Evolutionary conservation across 2,113 vertebrate genomes (phyloP), one percentile per base, ranked within the genome.

Genomic region (Oreochromis tanganicae): DNA sequence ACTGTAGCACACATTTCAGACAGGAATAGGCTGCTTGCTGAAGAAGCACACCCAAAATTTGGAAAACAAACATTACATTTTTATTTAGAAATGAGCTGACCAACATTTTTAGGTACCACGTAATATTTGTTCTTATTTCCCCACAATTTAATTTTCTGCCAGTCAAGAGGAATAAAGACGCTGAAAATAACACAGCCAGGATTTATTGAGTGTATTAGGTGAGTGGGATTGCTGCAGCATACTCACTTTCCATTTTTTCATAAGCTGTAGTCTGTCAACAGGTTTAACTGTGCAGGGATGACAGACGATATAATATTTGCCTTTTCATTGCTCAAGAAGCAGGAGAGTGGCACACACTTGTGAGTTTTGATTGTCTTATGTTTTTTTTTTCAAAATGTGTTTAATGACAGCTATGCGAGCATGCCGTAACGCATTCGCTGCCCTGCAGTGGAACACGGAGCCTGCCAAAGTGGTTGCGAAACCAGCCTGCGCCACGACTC

Each of bases 401-500:
- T 95, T 95, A 95, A 96, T 96, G 96, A 95, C 94, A 96, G 94
- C 95, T 96, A 95, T 96, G 95, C 24, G 93, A 95, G 90, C 96
- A 85, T 96, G 96, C 95, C 68, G 86, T 91, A 91, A 96, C 96
- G 90, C 95, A 97, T 96, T 95, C 85, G 43, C 94, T 89, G 92
- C 93, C 93, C 93, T 86, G 90, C 94, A 93, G 94, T 94, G 93
- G 93, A 95, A 93, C 82, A 71, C 36, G 32, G 85, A 91, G 95
- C 73, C 94, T 97, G 96, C 96, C 96, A 96, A 95, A 94, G 92
- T 85, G 87, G 89, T 97, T 96, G 96, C 92, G 93, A 96, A 96
- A 97, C 93, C 89, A 81, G 88, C 90, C 93, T 88, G 92, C 89
- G 81, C 94, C 92, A 86, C 88, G 87, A 89, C 94, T 89, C 93